Conservation (phyloP, 2,113 vertebrate genomes). For the Desmodus rotundus region DNA sequence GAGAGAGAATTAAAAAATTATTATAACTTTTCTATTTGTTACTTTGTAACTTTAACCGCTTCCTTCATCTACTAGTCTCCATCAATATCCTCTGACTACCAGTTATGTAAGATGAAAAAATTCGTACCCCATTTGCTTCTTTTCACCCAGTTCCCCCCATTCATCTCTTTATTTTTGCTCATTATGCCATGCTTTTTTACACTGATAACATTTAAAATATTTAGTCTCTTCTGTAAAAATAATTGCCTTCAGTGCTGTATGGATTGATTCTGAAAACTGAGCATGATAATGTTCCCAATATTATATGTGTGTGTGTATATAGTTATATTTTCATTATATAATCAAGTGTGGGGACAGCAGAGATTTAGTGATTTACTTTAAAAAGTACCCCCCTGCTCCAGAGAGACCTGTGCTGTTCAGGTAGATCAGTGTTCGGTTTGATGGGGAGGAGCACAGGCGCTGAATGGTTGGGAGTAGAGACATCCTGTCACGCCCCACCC, state of each 20-base stretch:
- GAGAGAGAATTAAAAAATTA: neutral
- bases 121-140: neutral
- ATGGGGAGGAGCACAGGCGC: neutral
- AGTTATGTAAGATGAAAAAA: neutral
- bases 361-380: neutral
- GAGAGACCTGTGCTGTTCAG: neutral
- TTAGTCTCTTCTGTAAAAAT: neutral
- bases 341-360: neutral
- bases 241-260: neutral
- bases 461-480: no score
- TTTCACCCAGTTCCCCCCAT: neutral
- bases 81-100: neutral
- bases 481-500: no score
- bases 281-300: neutral
- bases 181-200: neutral
- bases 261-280: neutral
- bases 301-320: neutral
- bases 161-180: neutral
- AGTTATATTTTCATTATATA: neutral
- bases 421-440: neutral
- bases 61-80: neutral
- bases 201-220: neutral
- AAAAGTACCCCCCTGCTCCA: neutral
- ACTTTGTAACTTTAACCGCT: neutral
- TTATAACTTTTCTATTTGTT: neutral